Percentiles rank a stretch among this genome's conserved stretches.
phyloP scores from a whole-genome alignment of 1,140 invertebrate species.

The Scaptomyza pallida region DNA sequence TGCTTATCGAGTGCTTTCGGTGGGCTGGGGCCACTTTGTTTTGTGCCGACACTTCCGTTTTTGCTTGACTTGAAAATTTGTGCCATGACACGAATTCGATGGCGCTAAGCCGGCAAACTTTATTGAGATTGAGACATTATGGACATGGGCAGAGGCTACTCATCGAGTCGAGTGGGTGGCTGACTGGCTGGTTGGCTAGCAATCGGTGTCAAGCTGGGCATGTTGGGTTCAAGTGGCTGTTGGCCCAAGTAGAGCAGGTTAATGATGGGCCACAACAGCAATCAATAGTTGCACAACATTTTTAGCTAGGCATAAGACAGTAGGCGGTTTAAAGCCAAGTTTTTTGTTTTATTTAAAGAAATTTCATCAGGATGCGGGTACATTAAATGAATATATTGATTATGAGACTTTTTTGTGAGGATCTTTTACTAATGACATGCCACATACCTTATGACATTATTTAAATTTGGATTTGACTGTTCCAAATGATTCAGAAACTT shows the following conservation, averaged over 20 bases:
- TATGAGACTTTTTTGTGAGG: not conserved
- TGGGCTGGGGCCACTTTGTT: slow-evolving; percentile 46
- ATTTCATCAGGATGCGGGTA: not conserved
- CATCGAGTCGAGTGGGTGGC: slow-evolving; percentile 47
- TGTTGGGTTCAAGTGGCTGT: slow-evolving; percentile 47
- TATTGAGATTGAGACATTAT: slow-evolving; percentile 52
- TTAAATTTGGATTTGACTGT: no score
- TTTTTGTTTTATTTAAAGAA: slow-evolving; percentile 9
- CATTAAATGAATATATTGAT: not conserved
- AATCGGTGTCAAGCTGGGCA: slow-evolving; percentile 50
- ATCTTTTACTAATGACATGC: not conserved
- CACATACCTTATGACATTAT: not conserved
- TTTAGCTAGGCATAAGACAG: slow-evolving; percentile 1
- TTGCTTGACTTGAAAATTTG: slow-evolving; percentile 47
- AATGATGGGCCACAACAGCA: slow-evolving; percentile 45
- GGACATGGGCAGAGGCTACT: slow-evolving; percentile 31
- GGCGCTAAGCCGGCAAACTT: slow-evolving; percentile 44
- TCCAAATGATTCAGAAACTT: no score
- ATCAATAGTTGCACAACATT: slow-evolving; percentile 44
- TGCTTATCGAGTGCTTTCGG: slow-evolving; percentile 27
- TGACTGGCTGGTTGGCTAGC: slow-evolving; percentile 18
- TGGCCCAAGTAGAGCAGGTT: slow-evolving; percentile 53
- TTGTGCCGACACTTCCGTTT: slow-evolving; percentile 55
- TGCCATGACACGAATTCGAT: slow-evolving; percentile 52
- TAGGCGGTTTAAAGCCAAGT: slow-evolving; percentile 24